phyloP scores from a whole-genome alignment of 2,113 vertebrate genomes.

The Callithrix jacchus region DNA sequence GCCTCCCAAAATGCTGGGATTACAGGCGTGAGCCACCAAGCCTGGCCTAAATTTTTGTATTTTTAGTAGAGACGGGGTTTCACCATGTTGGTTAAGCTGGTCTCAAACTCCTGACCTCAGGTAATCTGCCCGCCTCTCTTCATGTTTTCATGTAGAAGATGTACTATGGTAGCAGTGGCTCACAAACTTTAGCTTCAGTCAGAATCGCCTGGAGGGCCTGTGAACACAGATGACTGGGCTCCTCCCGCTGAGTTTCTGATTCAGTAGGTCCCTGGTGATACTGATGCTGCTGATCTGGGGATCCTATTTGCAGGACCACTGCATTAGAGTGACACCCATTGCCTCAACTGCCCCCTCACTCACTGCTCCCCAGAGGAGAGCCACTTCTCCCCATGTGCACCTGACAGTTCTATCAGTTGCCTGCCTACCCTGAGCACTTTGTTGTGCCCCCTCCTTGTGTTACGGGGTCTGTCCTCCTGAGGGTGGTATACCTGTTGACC shows the following conservation, averaged over 20 bases:
- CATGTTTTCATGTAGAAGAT: background rate
- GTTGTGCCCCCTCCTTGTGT: background rate
- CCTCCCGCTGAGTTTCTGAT: background rate
- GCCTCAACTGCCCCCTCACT: background rate
- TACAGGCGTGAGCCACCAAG: no score
- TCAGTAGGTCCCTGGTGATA: background rate
- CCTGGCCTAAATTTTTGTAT: no score
- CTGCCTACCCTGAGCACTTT: background rate
- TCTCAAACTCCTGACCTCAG: no score
- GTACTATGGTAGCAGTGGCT: background rate
- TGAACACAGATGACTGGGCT: background rate
- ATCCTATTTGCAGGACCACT: background rate
- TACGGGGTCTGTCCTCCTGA: background rate
- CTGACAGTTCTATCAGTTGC: background rate
- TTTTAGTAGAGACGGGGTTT: no score
- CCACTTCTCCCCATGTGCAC: fast-evolving
- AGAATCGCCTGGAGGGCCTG: background rate
- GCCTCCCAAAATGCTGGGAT: no score
- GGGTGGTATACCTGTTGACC: background rate
- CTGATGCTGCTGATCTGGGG: background rate
- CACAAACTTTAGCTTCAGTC: background rate
- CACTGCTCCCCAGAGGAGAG: background rate
- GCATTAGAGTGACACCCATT: background rate
- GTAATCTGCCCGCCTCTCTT: background rate
- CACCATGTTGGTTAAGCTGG: no score